Conservation (phyloP, 2,113 vertebrate species). For the Pseudolaguvia tuberculata region DNA sequence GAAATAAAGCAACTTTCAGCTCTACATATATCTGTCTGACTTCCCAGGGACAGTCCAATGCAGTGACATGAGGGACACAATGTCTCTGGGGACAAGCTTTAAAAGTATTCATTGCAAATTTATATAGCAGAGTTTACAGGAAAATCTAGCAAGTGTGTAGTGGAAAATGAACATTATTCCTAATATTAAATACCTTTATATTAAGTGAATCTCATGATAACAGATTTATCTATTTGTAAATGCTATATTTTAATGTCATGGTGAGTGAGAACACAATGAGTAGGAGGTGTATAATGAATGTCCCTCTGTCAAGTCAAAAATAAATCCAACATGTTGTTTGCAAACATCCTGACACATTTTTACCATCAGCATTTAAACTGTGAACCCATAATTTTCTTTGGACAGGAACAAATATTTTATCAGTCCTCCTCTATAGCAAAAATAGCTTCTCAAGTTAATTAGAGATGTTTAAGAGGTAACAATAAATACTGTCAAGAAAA, state of each 20-base stretch:
- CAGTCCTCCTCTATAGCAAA: slow-evolving; percentile 13
- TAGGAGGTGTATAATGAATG: not conserved
- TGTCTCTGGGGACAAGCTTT: no score
- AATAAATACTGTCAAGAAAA: slow-evolving; percentile 48
- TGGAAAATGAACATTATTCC: not conserved
- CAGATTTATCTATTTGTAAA: not conserved
- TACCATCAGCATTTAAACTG: slow-evolving; percentile 44
- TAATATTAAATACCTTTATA: not conserved
- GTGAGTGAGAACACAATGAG: not conserved
- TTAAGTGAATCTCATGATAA: not conserved
- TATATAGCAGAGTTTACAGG: not conserved
- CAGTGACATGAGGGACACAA: no score
- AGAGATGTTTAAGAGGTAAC: slow-evolving; percentile 27
- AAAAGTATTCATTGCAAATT: not conserved
- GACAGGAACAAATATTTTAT: slow-evolving; percentile 56
- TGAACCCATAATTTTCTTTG: slow-evolving; percentile 42
- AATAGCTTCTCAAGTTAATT: not conserved
- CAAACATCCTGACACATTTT: slow-evolving; percentile 27
- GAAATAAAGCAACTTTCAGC: no score
- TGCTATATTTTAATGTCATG: not conserved
- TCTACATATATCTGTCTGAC: no score
- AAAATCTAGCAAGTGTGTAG: not conserved
- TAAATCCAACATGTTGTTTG: no score
- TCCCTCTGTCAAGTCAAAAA: not conserved
- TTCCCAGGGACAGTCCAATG: no score